Base-by-base conservation (phyloP, 2,888 invertebrate species). In the Conus canariensis region DNA sequence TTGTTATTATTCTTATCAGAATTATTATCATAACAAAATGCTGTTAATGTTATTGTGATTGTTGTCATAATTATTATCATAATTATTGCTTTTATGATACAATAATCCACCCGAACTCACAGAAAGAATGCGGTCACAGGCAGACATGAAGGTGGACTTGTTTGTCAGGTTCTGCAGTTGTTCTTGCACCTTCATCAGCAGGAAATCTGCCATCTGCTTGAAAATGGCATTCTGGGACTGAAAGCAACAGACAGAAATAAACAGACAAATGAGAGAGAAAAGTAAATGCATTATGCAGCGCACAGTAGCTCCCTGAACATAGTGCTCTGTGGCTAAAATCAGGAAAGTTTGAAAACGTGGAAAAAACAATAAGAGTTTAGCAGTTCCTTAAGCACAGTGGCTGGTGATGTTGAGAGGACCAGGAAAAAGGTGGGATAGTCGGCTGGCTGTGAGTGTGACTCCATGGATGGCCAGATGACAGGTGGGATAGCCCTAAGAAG, bases 141-240 rank as follows among this genome's bases (percentile, higher is more conserved):
- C 89, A 2, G 94, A 91, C 87, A 93, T 90, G 83, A 92, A 92
- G 2, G 92, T 91, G 88, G 93, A 90, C 90, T 93, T 94, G 87
- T 94, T 94, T 82, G 93, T 93, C 45, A 95, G 92, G 59, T 94
- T 94, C 70, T 93, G 90, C 7, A 94, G 92, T 89, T 94, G 93
- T 59, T 94, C 93, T 64, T 95, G 94, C 10, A 95, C 94, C 85
- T 94, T 93, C 90, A 93, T 92, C 87, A 95, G 92, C n/a, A 95
- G 91, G 83, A 94, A 92, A 45, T 94, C 94, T 0, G 94, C 93
- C 82, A 94, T 82, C 88, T 94, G 93, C 87, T 94, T 94, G 92
- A 94, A 94, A 30, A 95, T 70, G 56, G 90, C 90, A 85, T 93
- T 93, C 45, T 92, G 83, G 22, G 64, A 25, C 86, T 86, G 86